phyloP scores from a whole-genome alignment of 2,888 invertebrate genomes.

The Drosophila kanekoi region DNA sequence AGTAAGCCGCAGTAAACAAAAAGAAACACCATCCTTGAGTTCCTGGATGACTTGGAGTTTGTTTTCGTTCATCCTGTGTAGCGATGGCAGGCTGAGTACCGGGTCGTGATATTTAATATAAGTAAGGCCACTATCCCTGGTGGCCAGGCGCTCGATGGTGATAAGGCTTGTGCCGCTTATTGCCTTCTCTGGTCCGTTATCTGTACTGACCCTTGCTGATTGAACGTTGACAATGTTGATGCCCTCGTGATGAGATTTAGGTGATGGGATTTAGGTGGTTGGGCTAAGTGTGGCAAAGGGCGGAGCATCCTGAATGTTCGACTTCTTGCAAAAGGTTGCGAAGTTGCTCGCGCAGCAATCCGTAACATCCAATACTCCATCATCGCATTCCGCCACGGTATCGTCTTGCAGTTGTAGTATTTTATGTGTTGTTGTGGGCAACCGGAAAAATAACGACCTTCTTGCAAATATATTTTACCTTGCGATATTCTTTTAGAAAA shows the following conservation, averaged over 20 bases:
- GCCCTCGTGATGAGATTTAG: background rate
- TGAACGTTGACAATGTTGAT: conserved; percentile 2
- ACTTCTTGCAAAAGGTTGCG: too few relatives aligned
- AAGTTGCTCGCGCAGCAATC: too few relatives aligned
- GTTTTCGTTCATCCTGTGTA: conserved; percentile 25
- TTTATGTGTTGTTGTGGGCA: too few relatives aligned
- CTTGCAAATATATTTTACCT: background rate
- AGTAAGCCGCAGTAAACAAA: too few relatives aligned
- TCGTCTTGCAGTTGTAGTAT: too few relatives aligned
- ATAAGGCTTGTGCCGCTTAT: conserved; percentile 8
- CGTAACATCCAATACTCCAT: too few relatives aligned
- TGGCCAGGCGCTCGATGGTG: background rate
- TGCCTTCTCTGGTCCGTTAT: background rate
- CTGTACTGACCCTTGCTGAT: conserved; percentile 5
- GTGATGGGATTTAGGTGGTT: conserved; percentile 1
- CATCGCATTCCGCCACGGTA: too few relatives aligned
- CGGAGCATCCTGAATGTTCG: background rate
- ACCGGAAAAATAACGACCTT: too few relatives aligned
- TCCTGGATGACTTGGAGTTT: conserved; percentile 12
- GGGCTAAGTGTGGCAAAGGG: background rate
- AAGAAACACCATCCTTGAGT: conserved; percentile 11
- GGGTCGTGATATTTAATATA: conserved; percentile 8
- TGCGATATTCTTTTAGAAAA: too few relatives aligned
- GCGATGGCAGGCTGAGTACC: conserved; percentile 10
- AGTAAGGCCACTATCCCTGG: background rate